Percentiles rank a stretch among this genome's conserved stretches.
phyloP scores from a whole-genome alignment of 1,140 invertebrate genomes.

The Drosophila funebris region DNA sequence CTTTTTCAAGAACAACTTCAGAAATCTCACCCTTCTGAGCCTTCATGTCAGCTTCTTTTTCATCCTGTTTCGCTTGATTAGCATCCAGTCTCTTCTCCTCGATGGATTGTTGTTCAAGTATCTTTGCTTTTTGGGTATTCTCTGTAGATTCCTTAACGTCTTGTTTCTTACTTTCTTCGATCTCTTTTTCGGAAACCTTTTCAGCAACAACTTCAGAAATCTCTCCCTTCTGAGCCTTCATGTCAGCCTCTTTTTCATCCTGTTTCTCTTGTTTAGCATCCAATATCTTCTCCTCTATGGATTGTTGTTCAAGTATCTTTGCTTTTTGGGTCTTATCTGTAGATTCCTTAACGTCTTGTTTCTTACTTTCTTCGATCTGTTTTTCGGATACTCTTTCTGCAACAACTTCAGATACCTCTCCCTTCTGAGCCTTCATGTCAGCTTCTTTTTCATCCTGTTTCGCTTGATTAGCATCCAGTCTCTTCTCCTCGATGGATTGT shows the following conservation, averaged over 20 bases:
- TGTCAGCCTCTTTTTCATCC: constrained; percentile 1
- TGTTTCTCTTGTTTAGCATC: constrained; percentile 13
- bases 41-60: constrained; percentile 18
- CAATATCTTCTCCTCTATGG: constrained; percentile 3
- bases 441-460: neutral
- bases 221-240: constrained; percentile 36
- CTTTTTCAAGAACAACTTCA: constrained; percentile 26
- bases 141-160: constrained; percentile 10
- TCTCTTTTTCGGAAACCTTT: constrained; percentile 14
- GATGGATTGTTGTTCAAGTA: constrained; percentile 28
- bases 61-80: constrained; percentile 23
- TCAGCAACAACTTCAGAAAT: constrained; percentile 27
- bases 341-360: neutral
- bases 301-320: constrained; percentile 1
- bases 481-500: constrained; percentile 26
- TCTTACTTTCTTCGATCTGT: neutral
- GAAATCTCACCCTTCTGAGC: constrained; percentile 42
- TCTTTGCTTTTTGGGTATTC: constrained; percentile 49
- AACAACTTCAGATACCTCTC: neutral
- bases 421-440: constrained; percentile 1
- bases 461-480: constrained; percentile 11
- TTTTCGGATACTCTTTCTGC: neutral
- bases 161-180: neutral
- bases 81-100: constrained; percentile 19
- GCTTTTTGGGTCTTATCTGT: neutral